These are phyloP conservation scores for Euzophera pinguis DNA, from an alignment of 2,888 invertebrate genomes.

Conservation along the genomic window DNA sequence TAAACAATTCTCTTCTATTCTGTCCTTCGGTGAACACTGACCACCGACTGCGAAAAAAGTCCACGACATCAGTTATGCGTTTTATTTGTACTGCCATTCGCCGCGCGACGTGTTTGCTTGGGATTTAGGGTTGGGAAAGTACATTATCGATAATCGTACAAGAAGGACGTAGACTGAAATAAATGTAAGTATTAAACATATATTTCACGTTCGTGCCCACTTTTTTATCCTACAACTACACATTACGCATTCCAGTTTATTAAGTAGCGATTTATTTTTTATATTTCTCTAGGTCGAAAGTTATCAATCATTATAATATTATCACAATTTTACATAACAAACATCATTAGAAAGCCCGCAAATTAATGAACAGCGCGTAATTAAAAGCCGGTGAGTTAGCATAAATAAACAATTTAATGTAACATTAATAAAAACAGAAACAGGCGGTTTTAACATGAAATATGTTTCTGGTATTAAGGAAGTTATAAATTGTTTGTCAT, in stretches of 20 bases:
- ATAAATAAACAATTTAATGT: constrained; percentile 15
- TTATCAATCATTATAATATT: constrained; percentile 13
- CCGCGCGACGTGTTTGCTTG: neutral
- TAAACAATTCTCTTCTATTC: neutral
- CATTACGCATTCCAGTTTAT: neutral
- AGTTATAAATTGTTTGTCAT: too few relatives aligned
- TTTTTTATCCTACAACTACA: too few relatives aligned
- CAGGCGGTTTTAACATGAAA: neutral
- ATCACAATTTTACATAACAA: constrained; percentile 10
- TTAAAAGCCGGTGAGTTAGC: constrained; percentile 35
- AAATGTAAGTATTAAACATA: too few relatives aligned
- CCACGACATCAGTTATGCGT: neutral
- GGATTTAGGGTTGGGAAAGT: neutral
- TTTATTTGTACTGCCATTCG: constrained; percentile 5
- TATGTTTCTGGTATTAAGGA: neutral
- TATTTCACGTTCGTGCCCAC: too few relatives aligned
- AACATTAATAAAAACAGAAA: neutral
- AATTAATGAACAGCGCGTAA: constrained; percentile 35
- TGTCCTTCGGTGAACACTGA: neutral
- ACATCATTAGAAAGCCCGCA: constrained; percentile 41
- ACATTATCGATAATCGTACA: neutral
- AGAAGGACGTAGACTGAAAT: too few relatives aligned
- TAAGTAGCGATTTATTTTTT: neutral
- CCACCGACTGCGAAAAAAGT: constrained; percentile 3
- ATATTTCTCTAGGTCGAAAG: neutral